Evolutionary conservation across 2,797 vertebrate species (phyloP).

Genomic region (Pagetopsis macropterus): DNA sequence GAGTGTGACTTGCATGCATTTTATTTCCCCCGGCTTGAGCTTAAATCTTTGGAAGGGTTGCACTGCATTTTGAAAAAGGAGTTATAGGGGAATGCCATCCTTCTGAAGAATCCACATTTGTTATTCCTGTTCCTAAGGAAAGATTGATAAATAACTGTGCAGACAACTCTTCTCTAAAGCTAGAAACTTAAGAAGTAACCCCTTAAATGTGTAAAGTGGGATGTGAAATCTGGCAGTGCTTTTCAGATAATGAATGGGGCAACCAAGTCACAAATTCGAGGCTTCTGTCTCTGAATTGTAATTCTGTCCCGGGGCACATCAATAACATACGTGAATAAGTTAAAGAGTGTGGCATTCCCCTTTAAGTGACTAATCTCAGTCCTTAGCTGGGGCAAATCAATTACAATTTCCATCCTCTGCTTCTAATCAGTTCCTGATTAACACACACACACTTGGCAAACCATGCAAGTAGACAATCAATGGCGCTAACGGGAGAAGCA

Average conservation of each 20-base stretch:
- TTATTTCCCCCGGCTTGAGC: conserved; percentile 25
- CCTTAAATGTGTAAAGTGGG: conserved; percentile 28
- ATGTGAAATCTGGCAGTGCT: conserved; percentile 14
- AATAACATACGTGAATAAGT: conserved; percentile 55
- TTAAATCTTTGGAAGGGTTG: conserved; percentile 35
- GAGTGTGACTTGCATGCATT: not conserved
- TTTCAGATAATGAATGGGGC: conserved; percentile 36
- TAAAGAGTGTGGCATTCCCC: conserved; percentile 38
- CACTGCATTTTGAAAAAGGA: conserved; percentile 21
- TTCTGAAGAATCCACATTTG: conserved; percentile 17
- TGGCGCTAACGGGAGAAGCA: conserved; percentile 25
- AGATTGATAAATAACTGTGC: conserved; percentile 41
- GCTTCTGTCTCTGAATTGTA: conserved; percentile 41
- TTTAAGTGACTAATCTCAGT: conserved; percentile 58
- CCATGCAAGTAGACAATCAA: conserved; percentile 62
- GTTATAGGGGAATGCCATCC: conserved; percentile 10
- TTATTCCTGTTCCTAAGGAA: conserved; percentile 43
- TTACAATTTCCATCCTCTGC: conserved; percentile 54
- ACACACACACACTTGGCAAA: conserved; percentile 51
- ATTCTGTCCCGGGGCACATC: conserved; percentile 34
- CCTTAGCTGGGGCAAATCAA: conserved; percentile 53
- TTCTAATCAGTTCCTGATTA: conserved; percentile 74
- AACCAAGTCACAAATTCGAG: conserved; percentile 35
- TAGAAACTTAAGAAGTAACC: conserved; percentile 15
- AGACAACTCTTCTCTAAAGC: conserved; percentile 27